Percentiles rank a stretch among this genome's conserved stretches.
Evolutionary conservation across 2,888 invertebrate species (phyloP).

Genomic region (Nomada lathburiana): DNA sequence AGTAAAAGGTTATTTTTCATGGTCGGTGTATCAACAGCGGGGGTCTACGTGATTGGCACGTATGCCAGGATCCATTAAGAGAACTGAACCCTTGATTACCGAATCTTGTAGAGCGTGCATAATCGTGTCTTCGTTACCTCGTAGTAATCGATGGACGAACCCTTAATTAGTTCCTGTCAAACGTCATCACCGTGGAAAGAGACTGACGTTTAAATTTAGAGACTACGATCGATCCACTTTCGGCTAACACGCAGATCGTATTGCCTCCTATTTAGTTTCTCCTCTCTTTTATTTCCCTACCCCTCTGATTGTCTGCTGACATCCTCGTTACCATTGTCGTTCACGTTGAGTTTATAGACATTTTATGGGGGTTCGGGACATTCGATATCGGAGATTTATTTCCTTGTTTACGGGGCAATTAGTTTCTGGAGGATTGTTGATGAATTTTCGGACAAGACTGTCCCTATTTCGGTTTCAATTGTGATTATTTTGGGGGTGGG

Average conservation of each 20-base stretch:
- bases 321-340: background rate
- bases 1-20: conserved; percentile 46
- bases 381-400: background rate
- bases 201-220: conserved; percentile 72
- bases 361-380: background rate
- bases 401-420: background rate
- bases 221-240: conserved; percentile 63
- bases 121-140: conserved; percentile 76
- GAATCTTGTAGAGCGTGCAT: conserved; percentile 75
- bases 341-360: background rate
- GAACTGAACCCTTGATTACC: conserved; percentile 65
- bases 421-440: background rate
- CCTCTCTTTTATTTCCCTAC: background rate
- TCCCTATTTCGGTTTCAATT: too few relatives aligned
- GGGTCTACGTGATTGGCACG: conserved; percentile 59
- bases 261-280: conserved; percentile 18
- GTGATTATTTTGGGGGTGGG: too few relatives aligned
- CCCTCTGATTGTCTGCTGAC: background rate
- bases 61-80: conserved; percentile 70
- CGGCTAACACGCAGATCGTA: conserved; percentile 47
- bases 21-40: conserved; percentile 47
- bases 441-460: background rate
- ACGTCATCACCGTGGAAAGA: conserved; percentile 68
- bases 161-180: conserved; percentile 76
- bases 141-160: conserved; percentile 71